Evolutionary conservation across 2,888 invertebrate genomes (phyloP).

Genomic region (Nomada goodeniana): DNA sequence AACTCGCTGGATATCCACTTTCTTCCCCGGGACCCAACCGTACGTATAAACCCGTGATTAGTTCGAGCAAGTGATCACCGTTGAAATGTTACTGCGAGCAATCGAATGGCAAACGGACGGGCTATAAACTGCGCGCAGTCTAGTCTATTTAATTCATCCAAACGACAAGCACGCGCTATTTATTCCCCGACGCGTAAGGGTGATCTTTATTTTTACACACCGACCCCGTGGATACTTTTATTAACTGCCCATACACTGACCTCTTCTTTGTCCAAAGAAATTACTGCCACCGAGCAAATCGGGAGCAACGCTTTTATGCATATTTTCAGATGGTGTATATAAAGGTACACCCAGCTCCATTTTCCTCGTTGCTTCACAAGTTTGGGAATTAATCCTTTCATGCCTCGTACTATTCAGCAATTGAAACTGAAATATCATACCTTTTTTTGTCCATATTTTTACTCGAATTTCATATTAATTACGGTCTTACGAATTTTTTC

Average conservation of each 20-base stretch:
- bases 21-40: too few relatives aligned
- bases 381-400: not conserved
- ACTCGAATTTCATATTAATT: too few relatives aligned
- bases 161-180: slow-evolving; percentile 41
- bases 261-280: slow-evolving; percentile 29
- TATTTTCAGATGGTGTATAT: slow-evolving; percentile 7
- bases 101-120: slow-evolving; percentile 24
- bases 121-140: slow-evolving; percentile 3
- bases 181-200: slow-evolving; percentile 22
- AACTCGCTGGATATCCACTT: too few relatives aligned
- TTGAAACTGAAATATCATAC: too few relatives aligned
- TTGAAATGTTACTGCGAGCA: not conserved
- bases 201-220: slow-evolving; percentile 50
- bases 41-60: not conserved
- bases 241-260: slow-evolving; percentile 36
- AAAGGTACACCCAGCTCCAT: not conserved
- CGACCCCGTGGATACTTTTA: slow-evolving; percentile 26
- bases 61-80: not conserved
- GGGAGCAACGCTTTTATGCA: slow-evolving; percentile 37
- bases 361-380: not conserved
- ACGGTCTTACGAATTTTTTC: too few relatives aligned
- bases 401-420: too few relatives aligned
- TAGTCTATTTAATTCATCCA: slow-evolving; percentile 27
- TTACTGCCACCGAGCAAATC: slow-evolving; percentile 53
- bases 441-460: too few relatives aligned